Base-by-base conservation (phyloP, 2,888 invertebrate species). In the Eudemis profundana region DNA sequence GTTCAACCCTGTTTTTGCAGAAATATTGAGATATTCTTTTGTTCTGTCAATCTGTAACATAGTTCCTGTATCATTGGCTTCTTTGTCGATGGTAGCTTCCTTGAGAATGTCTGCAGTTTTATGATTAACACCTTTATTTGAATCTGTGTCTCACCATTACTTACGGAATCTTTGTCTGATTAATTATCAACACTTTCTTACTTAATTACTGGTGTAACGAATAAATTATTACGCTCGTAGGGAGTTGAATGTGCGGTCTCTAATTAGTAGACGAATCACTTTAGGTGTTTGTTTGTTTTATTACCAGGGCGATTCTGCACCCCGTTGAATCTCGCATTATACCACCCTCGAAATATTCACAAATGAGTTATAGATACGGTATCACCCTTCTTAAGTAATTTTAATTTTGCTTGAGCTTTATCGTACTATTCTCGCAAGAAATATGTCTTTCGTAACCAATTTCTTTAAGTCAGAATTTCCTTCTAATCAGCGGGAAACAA, bases 181-280 rank as follows among this genome's bases (percentile, higher is more conserved):
- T 78, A 76, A 82, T 82, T 82, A 78, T 80, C 71, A 73, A 77
- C 79, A 82, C 82, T 82, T 83, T 84, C 81, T 77, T 77, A 54
- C 68, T 67, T 29, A 64, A 49, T 47, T 61, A 61, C 38, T 14
- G 51, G 47, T 51, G 66, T 38, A 56, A 44, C 68, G 29, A 72
- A 71, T 69, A 62, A 54, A 70, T 72, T 69, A 59, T 67, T 53
- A 64, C 15, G 66, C 66, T 66, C 33, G 44, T 33, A 57, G n/a
- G 63, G 46, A 46, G 62, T 19, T 38, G 19, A 46, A 54, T 12
- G 29, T 57, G 54, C 36, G 40, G 59, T 67, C 46, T 67, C 46
- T 59, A 62, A 62, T 67, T 67, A 62, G 19, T 53, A 51, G 40
- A 62, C 33, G 50, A 12, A 44, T 57, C 33, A 21, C 23, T 21